phyloP scores from a whole-genome alignment of 2,797 vertebrate species.

The Macroramphosus scolopax region DNA sequence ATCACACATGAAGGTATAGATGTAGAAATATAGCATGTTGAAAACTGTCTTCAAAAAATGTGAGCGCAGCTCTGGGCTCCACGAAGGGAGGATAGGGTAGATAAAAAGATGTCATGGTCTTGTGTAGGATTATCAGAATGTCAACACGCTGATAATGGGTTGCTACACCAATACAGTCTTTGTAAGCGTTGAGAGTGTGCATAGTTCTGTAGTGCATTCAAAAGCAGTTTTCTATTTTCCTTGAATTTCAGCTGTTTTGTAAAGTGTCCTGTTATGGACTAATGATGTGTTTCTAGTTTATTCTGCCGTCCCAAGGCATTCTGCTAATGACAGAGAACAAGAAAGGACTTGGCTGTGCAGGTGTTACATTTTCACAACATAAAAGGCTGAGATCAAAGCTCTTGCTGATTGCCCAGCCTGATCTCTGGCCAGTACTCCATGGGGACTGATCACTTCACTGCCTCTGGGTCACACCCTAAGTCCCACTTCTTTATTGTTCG shows the following conservation, averaged over 20 bases:
- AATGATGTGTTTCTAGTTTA: slow-evolving; percentile 5
- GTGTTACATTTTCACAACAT: slow-evolving; percentile 56
- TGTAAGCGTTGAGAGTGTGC: too few species aligned
- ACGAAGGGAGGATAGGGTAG: slow-evolving; percentile 38
- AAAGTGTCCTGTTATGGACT: slow-evolving; percentile 9
- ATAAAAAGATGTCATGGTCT: slow-evolving; percentile 66
- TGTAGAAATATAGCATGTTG: neutral
- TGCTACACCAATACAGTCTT: neutral
- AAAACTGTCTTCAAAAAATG: slow-evolving; percentile 10
- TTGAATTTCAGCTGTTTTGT: neutral
- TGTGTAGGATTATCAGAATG: slow-evolving; percentile 62
- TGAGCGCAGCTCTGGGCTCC: slow-evolving; percentile 17
- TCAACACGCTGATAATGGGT: slow-evolving; percentile 52
- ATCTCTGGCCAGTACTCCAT: slow-evolving; percentile 42
- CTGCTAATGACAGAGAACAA: slow-evolving; percentile 30
- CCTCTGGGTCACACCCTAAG: slow-evolving; percentile 53
- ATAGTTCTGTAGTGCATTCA: neutral
- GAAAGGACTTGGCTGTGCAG: slow-evolving; percentile 50
- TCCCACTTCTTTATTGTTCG: slow-evolving; percentile 46
- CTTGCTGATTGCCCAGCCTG: slow-evolving; percentile 31
- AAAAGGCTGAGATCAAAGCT: slow-evolving; percentile 69
- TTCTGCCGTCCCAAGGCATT: slow-evolving; percentile 17
- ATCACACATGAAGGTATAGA: neutral
- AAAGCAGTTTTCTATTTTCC: slow-evolving; percentile 7
- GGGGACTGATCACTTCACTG: slow-evolving; percentile 50